Evolutionary conservation across 2,888 invertebrate species (phyloP), one percentile per base, ranked within the genome.

Genomic region (Crioceris asparagi): DNA sequence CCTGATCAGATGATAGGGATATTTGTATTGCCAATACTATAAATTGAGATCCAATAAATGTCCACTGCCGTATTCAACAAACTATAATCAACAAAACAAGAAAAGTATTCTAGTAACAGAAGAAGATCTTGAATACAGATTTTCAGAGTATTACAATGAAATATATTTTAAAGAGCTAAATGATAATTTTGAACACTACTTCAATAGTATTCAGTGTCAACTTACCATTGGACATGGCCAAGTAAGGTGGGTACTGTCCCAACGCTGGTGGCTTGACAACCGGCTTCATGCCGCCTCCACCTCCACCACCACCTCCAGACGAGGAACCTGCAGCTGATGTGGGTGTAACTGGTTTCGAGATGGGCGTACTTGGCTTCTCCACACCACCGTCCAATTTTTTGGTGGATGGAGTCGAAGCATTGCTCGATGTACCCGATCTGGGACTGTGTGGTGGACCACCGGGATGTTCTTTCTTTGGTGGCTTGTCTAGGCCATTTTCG

Each of bases 361-460:
- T 87, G 4, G 91, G 91, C 17, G 92, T 91, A 45, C 83, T 79
- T 7, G 91, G 86, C 64, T 90, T 90, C 55, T 90, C 90, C n/a
- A n/a, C n/a, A n/a, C n/a, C n/a, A 41, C 72, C 71, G 61, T 84
- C 84, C 62, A 84, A 68, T 62, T 86, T 85, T 63, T 85, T 85
- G 46, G 84, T 83, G 40, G 87, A 88, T 2, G 88, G 86, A 19
- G 87, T 87, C 51, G 86, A 86, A n/a, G 86, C 86, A 61, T 87
- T 87, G 54, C 88, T 88, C 41, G 87, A 88, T 23, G 86, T 85
- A 31, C 88, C 88, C 49, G 87, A 87, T 55, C 86, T 71, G 43
- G 75, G 75, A 59, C 79, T 79, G 55, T 80, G 79, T 26, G 79
- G 79, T 12, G 27, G 27, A 31, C 79, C 79, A 31, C 79, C 79